Evolutionary conservation across 2,113 vertebrate species (phyloP), one percentile per base, ranked within the genome.

Genomic region (Pluvialis apricaria): DNA sequence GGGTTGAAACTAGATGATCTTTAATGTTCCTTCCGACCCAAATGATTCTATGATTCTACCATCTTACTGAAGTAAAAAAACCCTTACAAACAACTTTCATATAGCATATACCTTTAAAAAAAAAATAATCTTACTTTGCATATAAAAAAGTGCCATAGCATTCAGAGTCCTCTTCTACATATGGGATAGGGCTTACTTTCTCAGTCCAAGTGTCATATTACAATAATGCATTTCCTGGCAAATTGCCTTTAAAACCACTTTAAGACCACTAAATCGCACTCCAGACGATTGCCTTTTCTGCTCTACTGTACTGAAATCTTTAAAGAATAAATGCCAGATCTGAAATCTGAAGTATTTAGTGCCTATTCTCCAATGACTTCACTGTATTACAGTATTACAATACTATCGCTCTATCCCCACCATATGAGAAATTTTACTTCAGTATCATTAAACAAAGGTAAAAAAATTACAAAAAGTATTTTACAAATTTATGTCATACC

Each of bases 401-500:
- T 19, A 52, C 18, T 55, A 19, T 16, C 51, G 17, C 28, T 58
- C 51, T 69, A 8, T 49, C 32, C 15, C 28, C 20, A 49, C 13
- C 5, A 19, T 8, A 91, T 8, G 17, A 76, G 76, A 54, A 76
- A 20, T 13, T 76, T 28, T 69, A 57, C 61, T 76, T 91, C 31
- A 24, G 7, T 61, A 75, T 79, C 31, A n/a, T 92, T 69, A 95
- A 88, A 62, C 12, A 71, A 80, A 71, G 40, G 31, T 66, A 7
- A 64, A 91, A 70, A 64, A 75, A 19, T 6, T 15, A 15, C 3
- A 88, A 29, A 31, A 55, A 66, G 4, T 28, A 0, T 34, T 47
- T 51, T 77, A 65, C 49, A 86, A 66, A 78, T 51, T 19, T 81
- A 31, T 25, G 18, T 70, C 98, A 96, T 98, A 99, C 99, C 99